Base-by-base conservation (phyloP, 35 echinoderm and acorn worm genomes). In the Stichopus chloronotus region DNA sequence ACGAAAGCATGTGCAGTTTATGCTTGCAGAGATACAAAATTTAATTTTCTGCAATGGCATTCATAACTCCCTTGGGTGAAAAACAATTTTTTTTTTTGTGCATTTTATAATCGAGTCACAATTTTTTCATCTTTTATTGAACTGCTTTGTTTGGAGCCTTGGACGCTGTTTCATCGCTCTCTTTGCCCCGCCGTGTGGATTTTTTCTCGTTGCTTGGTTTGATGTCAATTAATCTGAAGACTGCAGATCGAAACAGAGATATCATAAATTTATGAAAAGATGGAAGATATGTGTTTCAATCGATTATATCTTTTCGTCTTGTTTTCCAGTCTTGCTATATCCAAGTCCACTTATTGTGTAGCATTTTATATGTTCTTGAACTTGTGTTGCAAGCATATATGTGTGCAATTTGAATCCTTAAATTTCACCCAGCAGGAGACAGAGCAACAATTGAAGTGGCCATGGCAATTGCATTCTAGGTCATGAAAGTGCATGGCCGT, bases 31-130 rank as follows among this genome's bases (percentile, higher is more conserved):
- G 52, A 83, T 83, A 83, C 55, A 56, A 83, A 83, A 83, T 83
- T 83, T 83, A 83, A 83, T 83, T 83, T 83, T 83, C 80, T 56
- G 52, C 80, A 52, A 53, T 83, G 80, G 80, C 80, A 83, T 83
- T 83, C 80, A 55, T 57, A 83, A 83, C 25, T 83, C 80, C 80
- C 80, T 83, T 53, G 80, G 80, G 80, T 83, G 55, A 83, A 24
- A 20, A 83, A 83, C 80, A 83, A 83, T 83, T 83, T 83, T 83
- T 83, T 83, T 83, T 83, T 83, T 83, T 12, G 5, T 83, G 80
- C 80, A 83, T 83, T 55, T 83, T 83, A 56, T 83, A 52, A 83
- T 52, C 55, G 80, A 83, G 22, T 55, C 52, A 13, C 61, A 65
- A 65, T 43, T 43, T 43, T 43, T 43, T 43, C 30, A 65, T 4